Evolutionary conservation across 2,888 invertebrate species (phyloP), one percentile per base, ranked within the genome.

Genomic region (Catocala fraxini): DNA sequence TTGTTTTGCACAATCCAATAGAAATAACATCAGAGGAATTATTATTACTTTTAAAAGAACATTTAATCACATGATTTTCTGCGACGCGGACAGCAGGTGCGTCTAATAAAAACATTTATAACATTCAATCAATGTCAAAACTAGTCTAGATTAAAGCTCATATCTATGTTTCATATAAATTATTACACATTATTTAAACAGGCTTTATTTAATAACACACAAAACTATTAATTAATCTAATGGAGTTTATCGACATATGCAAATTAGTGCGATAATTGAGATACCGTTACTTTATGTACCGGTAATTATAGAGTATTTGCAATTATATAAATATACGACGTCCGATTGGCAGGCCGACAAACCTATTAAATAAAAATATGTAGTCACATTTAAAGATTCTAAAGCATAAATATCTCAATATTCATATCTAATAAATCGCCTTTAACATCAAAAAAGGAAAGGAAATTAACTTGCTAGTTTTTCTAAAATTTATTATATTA

Each of bases 191-290:
- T 13, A 51, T 15, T 33, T 51, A 13, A 42, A 12, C 46, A 25
- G 34, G 51, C 33, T 56, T 42, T 62, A 56, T 55, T 42, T 34
- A 43, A 10, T 46, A 25, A 25, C 35, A 54, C 46, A 42, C 42
- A 13, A 51, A 54, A 53, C 45, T 57, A 46, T 63, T 52, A 59
- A 59, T 65, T 65, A 45, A 51, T 56, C 10, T 58, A 54, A 67
- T 59, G 11, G 51, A 55, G 58, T 63, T 64, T 59, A 64, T 67
- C 55, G 63, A 46, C 55, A n/a, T 67, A 67, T 67, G 67, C 53
- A 57, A 67, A 67, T 67, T 10, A 47, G 39, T 15, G 41, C n/a
- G 41, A 55, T 61, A 65, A 59, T 58, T 41, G 41, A 43, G 34
- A 35, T 47, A 51, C 56, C 56, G 47, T 35, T 56, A 61, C 13